Percentiles rank a stretch among this genome's conserved stretches.
phyloP scores from a whole-genome alignment of 2,797 vertebrate genomes.

The Diceros bicornis region DNA sequence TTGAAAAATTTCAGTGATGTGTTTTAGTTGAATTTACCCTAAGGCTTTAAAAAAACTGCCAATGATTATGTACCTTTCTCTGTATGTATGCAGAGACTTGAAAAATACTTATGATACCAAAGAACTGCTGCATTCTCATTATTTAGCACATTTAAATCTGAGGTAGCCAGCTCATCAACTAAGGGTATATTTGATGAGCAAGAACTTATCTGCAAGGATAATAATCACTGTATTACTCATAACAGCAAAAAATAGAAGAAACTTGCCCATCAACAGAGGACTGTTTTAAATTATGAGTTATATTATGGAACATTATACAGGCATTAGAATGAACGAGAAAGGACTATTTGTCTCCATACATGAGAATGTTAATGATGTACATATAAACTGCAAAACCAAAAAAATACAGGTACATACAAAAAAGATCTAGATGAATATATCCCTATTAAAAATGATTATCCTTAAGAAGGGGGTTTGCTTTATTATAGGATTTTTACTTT shows the following conservation, averaged over 20 bases:
- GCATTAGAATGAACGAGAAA: background rate
- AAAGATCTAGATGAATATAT: background rate
- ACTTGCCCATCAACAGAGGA: background rate
- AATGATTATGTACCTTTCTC: background rate
- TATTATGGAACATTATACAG: background rate
- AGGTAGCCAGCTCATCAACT: background rate
- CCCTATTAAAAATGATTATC: background rate
- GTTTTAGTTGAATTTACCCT: constrained; percentile 1
- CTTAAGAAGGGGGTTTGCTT: background rate
- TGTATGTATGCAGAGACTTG: background rate
- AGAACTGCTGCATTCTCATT: constrained; percentile 5
- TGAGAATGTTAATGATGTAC: background rate
- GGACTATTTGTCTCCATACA: background rate
- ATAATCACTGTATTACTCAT: background rate
- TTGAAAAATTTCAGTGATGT: constrained; percentile 47
- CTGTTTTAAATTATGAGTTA: background rate
- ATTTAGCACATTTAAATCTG: background rate
- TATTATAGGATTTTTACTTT: background rate
- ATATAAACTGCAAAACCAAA: background rate
- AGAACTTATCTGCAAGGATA: background rate
- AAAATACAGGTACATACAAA: background rate
- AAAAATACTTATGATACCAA: background rate
- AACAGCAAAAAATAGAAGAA: constrained; percentile 47
- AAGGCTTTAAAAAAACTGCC: constrained; percentile 11
- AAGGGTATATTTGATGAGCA: background rate